Base-by-base conservation (phyloP, 2,888 invertebrate species). In the Blera fallax region DNA sequence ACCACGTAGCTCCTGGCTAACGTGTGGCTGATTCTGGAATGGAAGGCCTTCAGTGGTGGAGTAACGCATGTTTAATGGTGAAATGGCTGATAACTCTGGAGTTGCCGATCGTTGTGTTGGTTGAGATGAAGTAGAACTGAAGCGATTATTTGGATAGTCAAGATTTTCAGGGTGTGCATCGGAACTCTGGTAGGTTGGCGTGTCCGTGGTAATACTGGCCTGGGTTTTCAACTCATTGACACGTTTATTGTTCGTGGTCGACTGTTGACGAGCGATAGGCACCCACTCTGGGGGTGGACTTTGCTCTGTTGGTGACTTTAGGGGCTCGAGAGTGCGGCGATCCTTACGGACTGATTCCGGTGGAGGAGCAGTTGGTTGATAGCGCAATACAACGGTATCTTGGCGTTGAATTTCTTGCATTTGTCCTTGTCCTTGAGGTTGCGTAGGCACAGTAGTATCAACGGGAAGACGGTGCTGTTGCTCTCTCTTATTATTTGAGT, bases 1-100 rank as follows among this genome's bases (percentile, higher is more conserved):
- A 24, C 93, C 93, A 83, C 94, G 93, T 58, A 94, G 90, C 88
- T 94, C 94, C 18, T 93, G 93, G 29, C 90, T 91, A 14, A 91
- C 88, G 1, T 89, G 90, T 32, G 88, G 87, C 32, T 87, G 87
- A 16, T 62, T 82, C 1, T 50, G 83, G n/a, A 87, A 81, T 6
- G 89, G 88, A 56, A 88, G 87, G 3, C 87, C 89, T 7, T 90
- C 90, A 34, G 54, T 58, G 0, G 67, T 83, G n/a, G 91, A 90
- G 73, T 91, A 91, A 32, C 91, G 91, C 87, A 89, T 89, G 48
- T 91, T 91, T 0, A 91, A 69, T 0, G 91, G 90, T 2, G 91
- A 91, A 7, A 87, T 77, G 0, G 89, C 80, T 3, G 91, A 91
- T 18, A 91, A 45, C 84, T 90, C 89, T 3, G 50, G 88, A 27